These are phyloP conservation scores for Pectinophora gossypiella DNA, from an alignment of 1,140 invertebrate species.

Conservation along the genomic window DNA sequence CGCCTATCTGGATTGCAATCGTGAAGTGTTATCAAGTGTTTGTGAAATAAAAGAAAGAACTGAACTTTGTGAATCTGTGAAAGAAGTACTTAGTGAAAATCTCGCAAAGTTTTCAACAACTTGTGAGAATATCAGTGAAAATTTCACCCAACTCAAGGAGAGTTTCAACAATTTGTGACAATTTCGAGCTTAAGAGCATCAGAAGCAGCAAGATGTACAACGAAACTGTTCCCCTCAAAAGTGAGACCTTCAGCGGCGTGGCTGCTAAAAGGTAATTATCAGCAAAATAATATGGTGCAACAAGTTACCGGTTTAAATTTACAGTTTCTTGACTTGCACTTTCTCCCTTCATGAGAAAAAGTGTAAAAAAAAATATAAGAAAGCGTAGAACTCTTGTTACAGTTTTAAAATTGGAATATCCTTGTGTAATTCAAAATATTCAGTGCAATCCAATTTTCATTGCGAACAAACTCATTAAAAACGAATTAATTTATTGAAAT, in stretches of 20 bases:
- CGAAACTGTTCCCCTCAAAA: conserved; percentile 59
- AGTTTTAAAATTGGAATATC: no score
- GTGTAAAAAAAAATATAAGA: no score
- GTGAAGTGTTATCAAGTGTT: conserved; percentile 28
- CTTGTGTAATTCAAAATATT: no score
- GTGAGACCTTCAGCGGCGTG: conserved; percentile 58
- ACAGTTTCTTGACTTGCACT: no score
- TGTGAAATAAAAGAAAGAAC: background rate
- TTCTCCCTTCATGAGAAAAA: no score
- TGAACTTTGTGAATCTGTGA: background rate
- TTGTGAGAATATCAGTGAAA: conserved; percentile 30
- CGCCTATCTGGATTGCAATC: conserved; percentile 23
- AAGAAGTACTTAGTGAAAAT: background rate
- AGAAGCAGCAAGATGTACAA: conserved; percentile 57
- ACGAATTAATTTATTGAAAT: no score
- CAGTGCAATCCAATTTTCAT: no score
- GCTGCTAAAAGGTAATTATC: conserved; percentile 58
- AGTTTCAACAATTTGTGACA: conserved; percentile 54
- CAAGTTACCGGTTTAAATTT: no score
- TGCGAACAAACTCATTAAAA: no score
- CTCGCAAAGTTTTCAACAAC: background rate
- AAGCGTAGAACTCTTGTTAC: no score
- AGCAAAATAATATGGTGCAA: conserved; percentile 4
- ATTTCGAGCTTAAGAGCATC: conserved; percentile 49
- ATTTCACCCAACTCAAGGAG: conserved; percentile 32